Evolutionary conservation across 2,797 vertebrate species (phyloP).

Genomic region (Enteromius viviparus): DNA sequence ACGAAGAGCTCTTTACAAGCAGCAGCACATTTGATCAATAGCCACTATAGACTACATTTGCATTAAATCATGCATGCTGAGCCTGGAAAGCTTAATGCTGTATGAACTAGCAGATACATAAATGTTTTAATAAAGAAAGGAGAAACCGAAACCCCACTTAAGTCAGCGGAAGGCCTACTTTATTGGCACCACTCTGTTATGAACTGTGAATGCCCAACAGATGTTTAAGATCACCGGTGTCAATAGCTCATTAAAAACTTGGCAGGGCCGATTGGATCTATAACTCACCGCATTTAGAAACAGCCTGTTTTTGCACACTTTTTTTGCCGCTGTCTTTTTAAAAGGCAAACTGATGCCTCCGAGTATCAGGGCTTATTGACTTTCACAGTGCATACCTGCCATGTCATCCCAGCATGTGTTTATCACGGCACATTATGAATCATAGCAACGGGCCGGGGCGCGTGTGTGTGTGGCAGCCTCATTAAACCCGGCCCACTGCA

Average conservation of each 20-base stretch:
- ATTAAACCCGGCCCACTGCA: conserved; percentile 59
- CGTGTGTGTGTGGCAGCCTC: conserved; percentile 57
- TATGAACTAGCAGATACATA: conserved; percentile 56
- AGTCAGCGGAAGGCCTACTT: conserved; percentile 65
- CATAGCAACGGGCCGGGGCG: conserved; percentile 64
- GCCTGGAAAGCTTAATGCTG: conserved; percentile 35
- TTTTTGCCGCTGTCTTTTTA: conserved; percentile 36
- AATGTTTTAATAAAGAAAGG: conserved; percentile 53
- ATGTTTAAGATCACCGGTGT: conserved; percentile 77
- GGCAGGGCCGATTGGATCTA: conserved; percentile 55
- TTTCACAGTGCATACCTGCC: conserved; percentile 71
- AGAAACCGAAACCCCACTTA: conserved; percentile 49
- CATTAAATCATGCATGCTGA: conserved; percentile 41
- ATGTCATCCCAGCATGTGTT: conserved; percentile 71
- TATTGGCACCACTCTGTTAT: conserved; percentile 75
- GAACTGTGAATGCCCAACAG: conserved; percentile 75
- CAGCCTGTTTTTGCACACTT: conserved; percentile 45
- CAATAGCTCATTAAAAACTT: conserved; percentile 78
- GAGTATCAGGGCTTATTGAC: conserved; percentile 70
- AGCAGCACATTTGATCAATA: conserved; percentile 37
- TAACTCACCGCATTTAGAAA: conserved; percentile 40
- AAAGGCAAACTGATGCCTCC: conserved; percentile 21
- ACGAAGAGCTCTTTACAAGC: conserved; percentile 29
- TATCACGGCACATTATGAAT: conserved; percentile 73
- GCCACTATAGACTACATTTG: conserved; percentile 29